phyloP scores from a whole-genome alignment of 1,140 invertebrate species.

The Yoshiicerus persimilis region DNA sequence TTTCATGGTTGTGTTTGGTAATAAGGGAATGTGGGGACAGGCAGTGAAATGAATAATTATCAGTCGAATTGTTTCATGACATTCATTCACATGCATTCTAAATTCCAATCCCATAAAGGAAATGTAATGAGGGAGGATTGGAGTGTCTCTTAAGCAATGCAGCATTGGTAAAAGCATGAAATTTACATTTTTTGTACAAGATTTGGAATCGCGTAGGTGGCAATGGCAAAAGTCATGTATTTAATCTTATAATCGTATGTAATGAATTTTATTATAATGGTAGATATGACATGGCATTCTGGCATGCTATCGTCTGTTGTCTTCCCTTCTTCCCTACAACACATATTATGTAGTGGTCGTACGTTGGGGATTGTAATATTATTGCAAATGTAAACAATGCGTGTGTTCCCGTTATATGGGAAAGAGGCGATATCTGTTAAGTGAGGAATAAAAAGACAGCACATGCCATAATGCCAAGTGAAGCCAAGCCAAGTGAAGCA shows the following conservation, averaged over 20 bases:
- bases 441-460: background rate
- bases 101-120: background rate
- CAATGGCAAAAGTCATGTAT: background rate
- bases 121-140: background rate
- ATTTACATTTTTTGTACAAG: background rate
- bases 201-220: background rate
- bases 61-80: background rate
- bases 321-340: background rate
- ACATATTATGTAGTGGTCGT: background rate
- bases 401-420: slow-evolving; percentile 2
- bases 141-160: background rate
- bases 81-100: background rate
- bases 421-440: background rate
- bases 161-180: background rate
- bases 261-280: background rate
- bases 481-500: background rate
- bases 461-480: background rate
- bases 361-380: background rate
- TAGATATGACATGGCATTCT: background rate
- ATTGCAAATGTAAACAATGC: slow-evolving; percentile 7
- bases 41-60: background rate
- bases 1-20: background rate
- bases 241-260: background rate
- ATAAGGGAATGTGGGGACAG: background rate
- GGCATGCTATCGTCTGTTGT: background rate